Conservation (phyloP, 2,797 vertebrate genomes). For the Sebastes diaconus region DNA sequence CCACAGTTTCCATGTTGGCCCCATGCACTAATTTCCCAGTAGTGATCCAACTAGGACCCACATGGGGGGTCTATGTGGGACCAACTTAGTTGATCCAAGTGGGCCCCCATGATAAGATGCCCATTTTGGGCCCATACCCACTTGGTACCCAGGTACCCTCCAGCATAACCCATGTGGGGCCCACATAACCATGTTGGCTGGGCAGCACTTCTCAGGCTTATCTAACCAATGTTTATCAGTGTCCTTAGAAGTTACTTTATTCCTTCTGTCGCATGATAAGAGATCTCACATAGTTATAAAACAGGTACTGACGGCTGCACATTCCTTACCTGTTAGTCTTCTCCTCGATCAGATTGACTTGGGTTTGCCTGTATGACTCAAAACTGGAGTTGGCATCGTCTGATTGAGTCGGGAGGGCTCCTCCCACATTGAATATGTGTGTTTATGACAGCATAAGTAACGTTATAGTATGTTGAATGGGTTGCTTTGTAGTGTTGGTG, state of each 20-base stretch:
- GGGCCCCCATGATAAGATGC: no score
- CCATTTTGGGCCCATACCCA: no score
- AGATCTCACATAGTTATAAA: background rate
- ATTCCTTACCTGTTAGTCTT: no score
- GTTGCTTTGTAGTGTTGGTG: background rate
- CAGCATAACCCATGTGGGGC: no score
- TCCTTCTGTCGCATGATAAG: background rate
- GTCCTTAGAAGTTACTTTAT: background rate
- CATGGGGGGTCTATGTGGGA: no score
- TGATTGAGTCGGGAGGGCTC: background rate
- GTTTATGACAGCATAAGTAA: background rate
- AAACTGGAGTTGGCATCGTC: fast-evolving
- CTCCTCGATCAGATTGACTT: background rate
- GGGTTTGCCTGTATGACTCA: background rate
- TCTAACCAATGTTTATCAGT: background rate
- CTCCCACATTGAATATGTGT: background rate
- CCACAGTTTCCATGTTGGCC: no score
- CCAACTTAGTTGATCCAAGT: no score
- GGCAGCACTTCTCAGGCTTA: background rate
- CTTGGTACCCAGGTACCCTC: no score
- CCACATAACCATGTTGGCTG: no score
- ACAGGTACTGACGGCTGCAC: background rate
- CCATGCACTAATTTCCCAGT: no score
- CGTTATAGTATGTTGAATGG: background rate
- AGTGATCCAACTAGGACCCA: no score